Base-by-base conservation (phyloP, 2,797 vertebrate genomes). In the Furcifer pardalis region DNA sequence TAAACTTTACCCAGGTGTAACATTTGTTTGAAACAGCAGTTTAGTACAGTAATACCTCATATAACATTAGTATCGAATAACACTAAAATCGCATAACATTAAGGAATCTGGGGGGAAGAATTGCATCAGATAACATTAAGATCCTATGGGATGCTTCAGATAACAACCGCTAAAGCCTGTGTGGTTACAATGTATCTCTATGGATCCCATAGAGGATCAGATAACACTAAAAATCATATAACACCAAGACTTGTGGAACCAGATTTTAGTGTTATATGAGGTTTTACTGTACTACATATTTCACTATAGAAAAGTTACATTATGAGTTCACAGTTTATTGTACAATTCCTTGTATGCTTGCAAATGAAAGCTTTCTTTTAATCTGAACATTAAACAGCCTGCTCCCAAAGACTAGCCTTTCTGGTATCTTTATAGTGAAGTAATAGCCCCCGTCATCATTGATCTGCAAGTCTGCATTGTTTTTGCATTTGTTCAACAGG, bases 401-500 rank as follows among this genome's bases (percentile, higher is more conserved):
- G 17, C n/a, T 73, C 40, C 42, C 19, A n/a, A 91, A 77, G 81
- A 91, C 68, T 88, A 84, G 35, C 32, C 66, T 42, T 84, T 30
- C 79, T 52, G 44, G 52, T 83, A 83, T 75, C 62, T 84, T 66
- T 62, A 83, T 19, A 82, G 1, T 81, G 27, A 89, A 88, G 80
- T 87, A 87, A 93, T 84, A 52, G 62, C 6, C 2, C 69, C 30
- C 27, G 46, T 75, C 40, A 84, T 91, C 77, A 82, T 89, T 89
- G 89, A 78, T 89, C 79, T 83, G 49, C 49, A 4, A 82, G 73
- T 85, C 79, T 46, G 84, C 83, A 23, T n/a, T 86, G 56, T 82
- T 63, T 37, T 88, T 87, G 77, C 42, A 15, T 86, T 82, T 82
- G 65, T 73, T 82, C 40, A 82, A 44, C n/a, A 82, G 59, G 7